phyloP scores from a whole-genome alignment of 2,888 invertebrate genomes.

The Cremastobaeus sp. region DNA sequence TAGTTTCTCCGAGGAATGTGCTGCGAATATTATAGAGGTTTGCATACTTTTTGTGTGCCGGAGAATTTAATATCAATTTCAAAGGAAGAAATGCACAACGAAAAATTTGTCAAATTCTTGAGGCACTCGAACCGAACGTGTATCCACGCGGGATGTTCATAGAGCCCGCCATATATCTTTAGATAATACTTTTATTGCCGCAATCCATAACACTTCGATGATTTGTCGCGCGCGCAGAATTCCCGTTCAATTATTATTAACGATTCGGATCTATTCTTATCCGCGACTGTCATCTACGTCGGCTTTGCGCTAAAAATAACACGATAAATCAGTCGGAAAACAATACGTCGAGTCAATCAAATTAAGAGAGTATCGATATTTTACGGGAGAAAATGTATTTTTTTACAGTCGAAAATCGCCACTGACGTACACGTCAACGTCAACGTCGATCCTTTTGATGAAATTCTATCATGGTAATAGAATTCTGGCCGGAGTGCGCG shows the following conservation, averaged over 20 bases:
- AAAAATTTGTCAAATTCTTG: constrained; percentile 2
- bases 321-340: constrained; percentile 7
- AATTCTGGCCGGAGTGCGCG: not conserved
- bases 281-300: not conserved
- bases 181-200: constrained; percentile 13
- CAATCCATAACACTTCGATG: constrained; percentile 1
- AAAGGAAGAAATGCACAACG: not conserved
- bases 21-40: too few species aligned
- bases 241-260: constrained; percentile 16
- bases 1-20: too few species aligned
- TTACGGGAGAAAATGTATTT: not conserved
- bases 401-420: constrained; percentile 18
- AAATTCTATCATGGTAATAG: constrained; percentile 12
- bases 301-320: constrained; percentile 1
- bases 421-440: constrained; percentile 36
- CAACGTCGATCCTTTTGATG: constrained; percentile 34
- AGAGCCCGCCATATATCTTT: constrained; percentile 4
- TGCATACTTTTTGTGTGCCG: too few species aligned
- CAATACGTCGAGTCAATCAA: constrained; percentile 7
- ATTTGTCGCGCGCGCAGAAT: not conserved
- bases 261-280: constrained; percentile 4
- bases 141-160: too few species aligned
- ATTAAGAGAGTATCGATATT: constrained; percentile 15
- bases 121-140: not conserved
- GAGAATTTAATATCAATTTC: not conserved